These are phyloP conservation scores for Myocastor coypus DNA, from an alignment of 2,113 vertebrate genomes.

Conservation along the genomic window DNA sequence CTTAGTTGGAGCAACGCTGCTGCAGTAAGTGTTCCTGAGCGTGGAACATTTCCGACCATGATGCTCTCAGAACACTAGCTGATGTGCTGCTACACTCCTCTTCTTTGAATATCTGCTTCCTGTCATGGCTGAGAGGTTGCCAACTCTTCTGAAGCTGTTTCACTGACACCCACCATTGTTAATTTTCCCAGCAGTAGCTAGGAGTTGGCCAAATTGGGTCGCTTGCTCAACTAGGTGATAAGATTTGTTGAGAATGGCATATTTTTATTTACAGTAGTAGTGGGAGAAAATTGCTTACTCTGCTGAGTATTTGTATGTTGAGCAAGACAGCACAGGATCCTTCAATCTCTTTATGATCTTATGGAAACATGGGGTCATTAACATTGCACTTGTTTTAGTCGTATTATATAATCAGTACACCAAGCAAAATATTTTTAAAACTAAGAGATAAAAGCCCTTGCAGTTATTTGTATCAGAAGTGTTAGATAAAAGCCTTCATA, in stretches of 20 bases:
- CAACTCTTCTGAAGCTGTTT: not conserved
- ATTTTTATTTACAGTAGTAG: not conserved
- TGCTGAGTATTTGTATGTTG: not conserved
- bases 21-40: not conserved
- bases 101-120: not conserved
- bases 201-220: not conserved
- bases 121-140: not conserved
- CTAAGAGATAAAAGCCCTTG: not conserved
- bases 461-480: not conserved
- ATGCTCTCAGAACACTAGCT: not conserved
- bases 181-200: not conserved
- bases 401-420: not conserved
- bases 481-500: not conserved
- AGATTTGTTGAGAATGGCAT: not conserved
- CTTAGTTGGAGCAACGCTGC: not conserved
- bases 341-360: not conserved
- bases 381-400: not conserved
- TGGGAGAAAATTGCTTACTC: not conserved
- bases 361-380: not conserved
- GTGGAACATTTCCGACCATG: not conserved
- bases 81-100: not conserved
- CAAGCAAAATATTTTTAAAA: not conserved
- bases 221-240: not conserved
- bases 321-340: not conserved
- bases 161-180: not conserved